Base-by-base conservation (phyloP, 2,888 invertebrate species). In the Lasioglossum zephyrum region DNA sequence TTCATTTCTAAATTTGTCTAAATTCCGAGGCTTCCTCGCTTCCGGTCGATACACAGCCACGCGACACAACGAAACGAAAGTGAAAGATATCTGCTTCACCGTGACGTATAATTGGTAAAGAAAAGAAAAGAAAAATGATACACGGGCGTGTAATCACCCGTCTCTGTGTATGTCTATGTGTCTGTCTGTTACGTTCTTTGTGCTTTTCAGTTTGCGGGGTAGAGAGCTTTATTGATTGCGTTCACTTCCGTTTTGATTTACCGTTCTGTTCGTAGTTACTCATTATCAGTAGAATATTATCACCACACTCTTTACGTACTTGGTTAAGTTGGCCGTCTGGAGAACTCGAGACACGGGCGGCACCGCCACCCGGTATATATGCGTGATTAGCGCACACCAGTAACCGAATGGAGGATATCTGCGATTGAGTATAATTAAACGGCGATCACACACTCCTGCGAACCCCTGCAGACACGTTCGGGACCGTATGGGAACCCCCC, bases 181-280 rank as follows among this genome's bases (percentile, higher is more conserved):
- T 91, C 85, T 93, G 92, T 92, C 90, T 91, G 91, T 92, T 91
- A 91, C 85, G 88, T 92, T 93, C 90, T 94, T 93, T 94, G 93
- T 93, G 93, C 93, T 94, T 94, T 94, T 95, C 94, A 44, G 93
- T 95, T 95, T 96, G 96, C 96, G 96, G 96, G 96, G 96, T 96
- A 96, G 96, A 96, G 96, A 96, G 96, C 96, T 95, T 95, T 95
- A 95, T 95, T 94, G 93, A 93, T 92, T 93, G 92, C 93, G 92
- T 94, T 94, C 90, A 91, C 91, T 81, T 94, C 87, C 80, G 85
- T 93, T 94, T 87, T 41, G 63, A 79, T 91, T 92, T 92, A 90
- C 80, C 83, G 88, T 87, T 92, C 83, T 92, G 91, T 95, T 80
- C 88, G 94, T 95, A 94, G 94, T 39, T 93, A 70, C 70, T 92